Evolutionary conservation across 2,888 invertebrate genomes (phyloP), one percentile per base, ranked within the genome.

Genomic region (Heliothis peltigera): DNA sequence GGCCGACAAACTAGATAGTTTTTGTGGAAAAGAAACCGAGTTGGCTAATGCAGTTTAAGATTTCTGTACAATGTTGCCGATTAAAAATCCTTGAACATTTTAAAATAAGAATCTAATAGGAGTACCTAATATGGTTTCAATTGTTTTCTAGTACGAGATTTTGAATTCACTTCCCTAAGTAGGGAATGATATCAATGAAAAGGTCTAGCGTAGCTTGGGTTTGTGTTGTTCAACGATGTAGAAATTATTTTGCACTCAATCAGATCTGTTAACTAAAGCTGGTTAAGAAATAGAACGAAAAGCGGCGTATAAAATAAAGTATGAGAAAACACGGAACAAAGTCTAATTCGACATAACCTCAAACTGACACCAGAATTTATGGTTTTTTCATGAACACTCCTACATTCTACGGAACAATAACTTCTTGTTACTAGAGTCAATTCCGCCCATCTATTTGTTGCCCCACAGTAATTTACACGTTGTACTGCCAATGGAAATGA

Each of bases 1-100:
- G 78, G 64, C 69, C 70, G 54, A 47, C 70, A 66, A 73, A 80
- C 75, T 75, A 64, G 69, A 64, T 63, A 72, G 57, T 72, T 77
- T 72, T 66, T 70, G 69, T 60, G 68, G 56, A 68, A 75, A 79
- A 75, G 63, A 67, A 69, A 77, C 61, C 43, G 62, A 63, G 62
- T 74, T 79, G 60, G 62, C 68, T 49, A 80, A 77, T 75, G 56
- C 48, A 55, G 28, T 49, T 42, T 42, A 15, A 39, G 53, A 58
- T 68, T 64, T 78, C 58, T 52, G 49, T 56, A 47, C 43, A 65
- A 52, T 56, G 19, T 60, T 70, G 56, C 65, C 59, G 54, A 63
- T 12, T 51, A 35, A 52, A n/a, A 73, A 43, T 64, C 69, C 78
- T 75, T 69, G 67, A 62, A 57, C 25, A 54, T 64, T 75, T 57